Conservation (phyloP, 1,140 invertebrate species). For the Hypothenemus hampei region DNA sequence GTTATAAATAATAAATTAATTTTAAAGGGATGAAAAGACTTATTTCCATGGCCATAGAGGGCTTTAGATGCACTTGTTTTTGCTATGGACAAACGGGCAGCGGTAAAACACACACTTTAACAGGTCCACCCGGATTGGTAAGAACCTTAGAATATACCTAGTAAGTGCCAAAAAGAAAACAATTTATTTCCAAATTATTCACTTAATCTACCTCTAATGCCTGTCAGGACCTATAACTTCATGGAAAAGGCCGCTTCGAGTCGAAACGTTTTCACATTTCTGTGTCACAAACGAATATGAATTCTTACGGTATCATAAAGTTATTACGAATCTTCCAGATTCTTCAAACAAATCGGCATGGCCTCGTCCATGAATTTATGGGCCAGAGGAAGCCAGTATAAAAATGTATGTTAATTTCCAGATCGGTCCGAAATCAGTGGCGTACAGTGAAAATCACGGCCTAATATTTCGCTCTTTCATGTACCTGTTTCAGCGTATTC, state of each 20-base stretch:
- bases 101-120: conserved; percentile 93
- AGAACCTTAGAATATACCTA: too few species aligned
- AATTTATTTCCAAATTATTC: not conserved
- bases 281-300: too few species aligned
- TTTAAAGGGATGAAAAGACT: conserved; percentile 66
- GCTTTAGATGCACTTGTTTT: conserved; percentile 88
- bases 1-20: too few species aligned
- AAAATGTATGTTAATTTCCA: too few species aligned
- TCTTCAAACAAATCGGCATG: too few species aligned
- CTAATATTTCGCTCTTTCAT: conserved; percentile 85
- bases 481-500: conserved; percentile 80
- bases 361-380: too few species aligned
- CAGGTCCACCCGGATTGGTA: conserved; percentile 83
- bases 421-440: conserved; percentile 57
- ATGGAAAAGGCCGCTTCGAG: too few species aligned
- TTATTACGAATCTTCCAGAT: conserved; percentile 8
- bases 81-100: conserved; percentile 97
- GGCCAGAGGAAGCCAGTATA: too few species aligned
- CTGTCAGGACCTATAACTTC: too few species aligned
- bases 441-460: conserved; percentile 69
- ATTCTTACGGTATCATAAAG: not conserved
- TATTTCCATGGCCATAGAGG: conserved; percentile 88
- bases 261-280: too few species aligned
- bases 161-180: too few species aligned
- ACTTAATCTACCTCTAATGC: not conserved